phyloP scores from a whole-genome alignment of 2,797 vertebrate species.

The Falco peregrinus region DNA sequence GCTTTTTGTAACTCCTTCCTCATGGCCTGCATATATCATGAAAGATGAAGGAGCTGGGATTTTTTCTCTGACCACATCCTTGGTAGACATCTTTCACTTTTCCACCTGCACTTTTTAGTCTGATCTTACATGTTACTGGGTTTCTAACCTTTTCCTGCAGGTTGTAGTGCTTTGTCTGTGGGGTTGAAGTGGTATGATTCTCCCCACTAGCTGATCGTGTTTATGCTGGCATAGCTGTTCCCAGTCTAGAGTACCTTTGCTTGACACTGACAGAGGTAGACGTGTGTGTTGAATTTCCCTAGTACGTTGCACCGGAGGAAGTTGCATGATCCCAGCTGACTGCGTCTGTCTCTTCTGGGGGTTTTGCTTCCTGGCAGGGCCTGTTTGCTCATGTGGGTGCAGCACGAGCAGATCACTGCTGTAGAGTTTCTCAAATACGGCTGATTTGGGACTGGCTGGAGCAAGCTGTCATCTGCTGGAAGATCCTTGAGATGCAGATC shows the following conservation, averaged over 20 bases:
- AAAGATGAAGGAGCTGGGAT: neutral
- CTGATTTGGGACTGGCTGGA: neutral
- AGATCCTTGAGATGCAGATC: rapidly evolving
- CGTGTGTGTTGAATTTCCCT: neutral
- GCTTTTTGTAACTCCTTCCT: neutral
- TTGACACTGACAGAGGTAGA: neutral
- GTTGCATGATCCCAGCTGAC: neutral
- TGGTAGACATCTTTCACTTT: neutral
- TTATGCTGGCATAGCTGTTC: neutral
- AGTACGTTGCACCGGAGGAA: neutral
- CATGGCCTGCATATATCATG: neutral
- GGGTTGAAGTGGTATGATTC: neutral
- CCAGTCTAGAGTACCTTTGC: neutral
- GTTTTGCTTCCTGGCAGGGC: neutral
- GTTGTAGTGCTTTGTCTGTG: neutral
- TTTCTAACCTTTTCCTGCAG: neutral
- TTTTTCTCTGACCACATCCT: neutral
- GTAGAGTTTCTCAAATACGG: neutral
- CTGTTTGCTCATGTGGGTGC: rapidly evolving
- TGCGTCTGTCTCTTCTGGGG: neutral
- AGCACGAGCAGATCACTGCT: neutral
- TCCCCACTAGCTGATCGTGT: rapidly evolving
- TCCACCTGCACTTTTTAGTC: neutral
- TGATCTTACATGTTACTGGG: neutral
- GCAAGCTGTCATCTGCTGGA: neutral